Conservation (phyloP, 2,888 invertebrate genomes). For the Cheilosia soror region DNA sequence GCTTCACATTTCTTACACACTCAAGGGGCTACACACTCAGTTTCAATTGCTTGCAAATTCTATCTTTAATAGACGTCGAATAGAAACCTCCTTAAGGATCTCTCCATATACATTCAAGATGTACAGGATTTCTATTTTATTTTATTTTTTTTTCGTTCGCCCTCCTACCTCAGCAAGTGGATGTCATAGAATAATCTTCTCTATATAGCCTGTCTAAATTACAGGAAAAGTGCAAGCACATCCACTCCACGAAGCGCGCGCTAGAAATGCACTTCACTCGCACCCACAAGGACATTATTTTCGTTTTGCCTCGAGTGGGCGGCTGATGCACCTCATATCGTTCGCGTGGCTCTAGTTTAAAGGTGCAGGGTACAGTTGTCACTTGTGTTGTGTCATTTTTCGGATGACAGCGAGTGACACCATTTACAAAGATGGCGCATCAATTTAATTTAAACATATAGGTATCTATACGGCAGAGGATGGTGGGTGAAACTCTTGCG, state of each 20-base stretch:
- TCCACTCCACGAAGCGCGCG: constrained; percentile 22
- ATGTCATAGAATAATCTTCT: constrained; percentile 49
- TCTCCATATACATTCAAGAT: neutral
- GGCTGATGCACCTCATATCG: constrained; percentile 10
- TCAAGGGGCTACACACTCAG: constrained; percentile 68
- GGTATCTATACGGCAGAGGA: neutral
- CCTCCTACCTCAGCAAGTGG: neutral
- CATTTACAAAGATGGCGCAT: constrained; percentile 7
- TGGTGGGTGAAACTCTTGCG: neutral
- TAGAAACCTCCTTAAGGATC: constrained; percentile 51
- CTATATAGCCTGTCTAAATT: constrained; percentile 56
- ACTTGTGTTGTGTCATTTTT: constrained; percentile 18
- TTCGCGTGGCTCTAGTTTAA: neutral
- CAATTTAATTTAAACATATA: constrained; percentile 18
- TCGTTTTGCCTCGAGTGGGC: constrained; percentile 32
- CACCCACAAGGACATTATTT: constrained; percentile 34
- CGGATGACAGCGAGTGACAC: constrained; percentile 33
- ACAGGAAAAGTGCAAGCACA: constrained; percentile 70
- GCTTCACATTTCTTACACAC: constrained; percentile 62
- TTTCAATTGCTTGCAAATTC: constrained; percentile 70
- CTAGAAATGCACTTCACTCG: constrained; percentile 24
- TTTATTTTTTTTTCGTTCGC: constrained; percentile 8
- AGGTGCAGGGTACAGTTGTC: neutral
- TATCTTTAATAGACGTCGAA: constrained; percentile 58
- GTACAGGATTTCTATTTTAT: constrained; percentile 15